phyloP scores from a whole-genome alignment of 2,113 vertebrate genomes.

The Helogale parvula region DNA sequence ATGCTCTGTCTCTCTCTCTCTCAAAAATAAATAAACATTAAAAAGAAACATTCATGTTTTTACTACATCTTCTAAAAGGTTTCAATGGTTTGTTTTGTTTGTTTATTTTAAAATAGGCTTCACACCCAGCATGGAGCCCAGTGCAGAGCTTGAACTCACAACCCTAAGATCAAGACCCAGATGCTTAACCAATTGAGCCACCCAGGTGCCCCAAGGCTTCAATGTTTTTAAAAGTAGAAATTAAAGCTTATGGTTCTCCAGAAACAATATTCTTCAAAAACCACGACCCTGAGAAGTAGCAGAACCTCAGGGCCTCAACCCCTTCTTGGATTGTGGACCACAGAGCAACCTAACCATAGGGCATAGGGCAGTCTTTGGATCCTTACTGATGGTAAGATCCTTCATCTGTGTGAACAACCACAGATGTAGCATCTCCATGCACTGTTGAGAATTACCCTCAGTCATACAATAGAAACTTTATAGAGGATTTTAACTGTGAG shows the following conservation, averaged over 20 bases:
- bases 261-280: slow-evolving; percentile 43
- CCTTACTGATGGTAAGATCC: not conserved
- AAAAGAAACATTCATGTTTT: not conserved
- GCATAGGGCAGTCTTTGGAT: not conserved
- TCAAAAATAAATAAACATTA: too few species aligned
- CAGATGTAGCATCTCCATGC: not conserved
- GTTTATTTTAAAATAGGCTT: too few species aligned
- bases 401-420: slow-evolving; percentile 42
- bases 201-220: too few species aligned
- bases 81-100: not conserved
- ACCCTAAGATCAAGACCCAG: too few species aligned
- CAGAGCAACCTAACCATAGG: not conserved
- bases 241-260: not conserved
- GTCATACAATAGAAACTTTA: not conserved
- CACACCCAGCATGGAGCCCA: too few species aligned
- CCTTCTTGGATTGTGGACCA: not conserved
- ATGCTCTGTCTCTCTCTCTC: too few species aligned
- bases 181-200: too few species aligned
- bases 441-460: not conserved
- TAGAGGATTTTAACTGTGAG: not conserved
- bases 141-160: too few species aligned
- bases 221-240: slow-evolving; percentile 45
- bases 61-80: slow-evolving; percentile 25
- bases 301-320: not conserved
- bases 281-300: not conserved